Evolutionary conservation across 1,140 invertebrate genomes (phyloP), one percentile per base, ranked within the genome.

Genomic region (Leguminivora glycinivorella): DNA sequence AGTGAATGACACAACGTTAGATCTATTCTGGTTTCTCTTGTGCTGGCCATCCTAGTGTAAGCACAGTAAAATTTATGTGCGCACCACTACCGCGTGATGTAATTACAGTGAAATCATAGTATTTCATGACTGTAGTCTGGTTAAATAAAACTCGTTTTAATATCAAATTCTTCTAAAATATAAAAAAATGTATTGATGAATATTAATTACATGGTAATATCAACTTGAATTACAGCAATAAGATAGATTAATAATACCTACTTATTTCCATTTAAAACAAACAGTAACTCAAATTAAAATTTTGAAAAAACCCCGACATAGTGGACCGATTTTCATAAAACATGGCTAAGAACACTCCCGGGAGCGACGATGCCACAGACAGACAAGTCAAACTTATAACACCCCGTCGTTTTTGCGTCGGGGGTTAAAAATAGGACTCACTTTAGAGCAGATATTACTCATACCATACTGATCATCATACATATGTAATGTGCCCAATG

Each of bases 1-100:
- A 29, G 31, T 63, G 58, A 63, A 63, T 63, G 58, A 63, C 58
- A 63, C 58, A 63, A 63, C 58, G 58, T 63, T 63, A 63, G 58
- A 63, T 63, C 58, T 63, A 63, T 63, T 63, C 58, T 63, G 25
- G 58, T 63, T 63, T 63, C 58, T 34, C 25, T 29, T 63, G 25
- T 63, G n/a, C 58, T 29, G 58, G 58, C 6, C 25, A 63, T 29
- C 26, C 25, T 63, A 29, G 58, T 29, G 58, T 63, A 63, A 63
- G 58, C 58, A 63, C 26, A 63, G 25, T 63, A 63, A 63, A 63
- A 25, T 60, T 60, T 60, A 63, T 29, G 58, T 52, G 47, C 47
- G 47, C 47, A 52, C 47, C 17, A 52, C 5, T 52, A 52, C 58
- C 26, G 26, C 58, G 58, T 63, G 26, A 63, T 63, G 25, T 63